Base-by-base conservation (phyloP, 1,140 invertebrate genomes). In the Papilio xuthus region DNA sequence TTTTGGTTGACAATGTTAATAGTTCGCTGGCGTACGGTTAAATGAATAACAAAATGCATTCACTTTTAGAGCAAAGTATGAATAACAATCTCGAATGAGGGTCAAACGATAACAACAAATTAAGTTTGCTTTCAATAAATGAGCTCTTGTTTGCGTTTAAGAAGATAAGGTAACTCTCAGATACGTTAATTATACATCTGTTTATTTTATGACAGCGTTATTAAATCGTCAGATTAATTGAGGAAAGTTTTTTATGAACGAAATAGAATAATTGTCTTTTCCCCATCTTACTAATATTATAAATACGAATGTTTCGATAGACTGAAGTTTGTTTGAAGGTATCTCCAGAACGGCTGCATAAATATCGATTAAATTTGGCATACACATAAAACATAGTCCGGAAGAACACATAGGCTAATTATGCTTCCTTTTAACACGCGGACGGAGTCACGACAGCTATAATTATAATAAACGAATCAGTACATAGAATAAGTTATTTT, bases 61-160 rank as follows among this genome's bases (percentile, higher is more conserved):
- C 41, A 73, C 41, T 73, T 44, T 26, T 20, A 73, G 37, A 42
- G 23, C 41, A 42, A 42, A 71, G 37, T 13, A 42, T 73, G 71
- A 73, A 47, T 72, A 72, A 73, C 23, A 26, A 73, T 73, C 71
- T 42, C 37, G 42, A 73, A 23, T 47, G 71, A 73, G 71, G 71
- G 71, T 73, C 71, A 44, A 50, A 44, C 13, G 41, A 73, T 50
- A 47, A 73, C 10, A 72, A 41, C 42, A 47, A 73, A 47, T 73
- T 73, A 73, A 42, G 37, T 73, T 73, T 73, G 13, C 71, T 73
- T 73, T 73, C 13, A 42, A 73, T 73, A 73, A 56, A 37, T 37
- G n/a, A 73, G 18, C 20, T 73, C 32, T 73, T 73, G 71, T 73
- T 73, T 73, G 71, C 23, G 41, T 20, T 26, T 10, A 44, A 73